phyloP scores from a whole-genome alignment of 1,140 invertebrate genomes.

The Zaprionus kolodkinae region DNA sequence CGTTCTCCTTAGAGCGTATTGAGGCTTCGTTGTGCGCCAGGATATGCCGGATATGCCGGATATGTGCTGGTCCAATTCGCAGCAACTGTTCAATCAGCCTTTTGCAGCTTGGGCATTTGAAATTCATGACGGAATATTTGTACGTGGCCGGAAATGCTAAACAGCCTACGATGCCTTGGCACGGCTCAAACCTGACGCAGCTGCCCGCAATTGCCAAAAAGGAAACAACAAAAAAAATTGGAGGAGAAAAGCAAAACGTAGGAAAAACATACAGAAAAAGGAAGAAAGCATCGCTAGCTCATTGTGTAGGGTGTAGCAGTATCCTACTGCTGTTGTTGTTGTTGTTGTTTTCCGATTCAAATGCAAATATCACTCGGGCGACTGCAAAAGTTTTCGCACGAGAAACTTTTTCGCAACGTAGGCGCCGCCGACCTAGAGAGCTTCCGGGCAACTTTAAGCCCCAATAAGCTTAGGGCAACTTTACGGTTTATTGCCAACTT shows the following conservation, averaged over 20 bases:
- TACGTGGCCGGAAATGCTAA: conserved; percentile 77
- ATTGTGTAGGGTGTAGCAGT: conserved; percentile 54
- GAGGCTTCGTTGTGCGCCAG: neutral
- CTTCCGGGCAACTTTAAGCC: conserved; percentile 66
- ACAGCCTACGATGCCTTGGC: conserved; percentile 47
- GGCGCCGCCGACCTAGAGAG: conserved; percentile 44
- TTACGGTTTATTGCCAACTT: conserved; percentile 79
- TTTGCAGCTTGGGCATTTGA: conserved; percentile 65
- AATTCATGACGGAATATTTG: conserved; percentile 77
- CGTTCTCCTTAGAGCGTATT: too few relatives aligned
- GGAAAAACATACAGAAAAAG: conserved; percentile 19
- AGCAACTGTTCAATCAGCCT: conserved; percentile 67
- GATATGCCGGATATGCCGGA: neutral
- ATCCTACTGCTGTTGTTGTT: too few relatives aligned
- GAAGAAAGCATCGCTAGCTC: conserved; percentile 59
- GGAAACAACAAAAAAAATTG: neutral
- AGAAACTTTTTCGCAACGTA: conserved; percentile 67
- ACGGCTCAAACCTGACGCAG: conserved; percentile 22
- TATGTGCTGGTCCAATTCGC: conserved; percentile 20
- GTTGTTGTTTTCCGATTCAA: conserved; percentile 59
- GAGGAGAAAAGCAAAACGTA: neutral
- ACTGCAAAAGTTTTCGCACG: conserved; percentile 72
- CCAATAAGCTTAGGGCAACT: conserved; percentile 73
- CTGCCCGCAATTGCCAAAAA: conserved; percentile 39
- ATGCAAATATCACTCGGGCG: conserved; percentile 65